Base-by-base conservation (phyloP, 2,797 vertebrate genomes). In the Oophaga sylvatica region DNA sequence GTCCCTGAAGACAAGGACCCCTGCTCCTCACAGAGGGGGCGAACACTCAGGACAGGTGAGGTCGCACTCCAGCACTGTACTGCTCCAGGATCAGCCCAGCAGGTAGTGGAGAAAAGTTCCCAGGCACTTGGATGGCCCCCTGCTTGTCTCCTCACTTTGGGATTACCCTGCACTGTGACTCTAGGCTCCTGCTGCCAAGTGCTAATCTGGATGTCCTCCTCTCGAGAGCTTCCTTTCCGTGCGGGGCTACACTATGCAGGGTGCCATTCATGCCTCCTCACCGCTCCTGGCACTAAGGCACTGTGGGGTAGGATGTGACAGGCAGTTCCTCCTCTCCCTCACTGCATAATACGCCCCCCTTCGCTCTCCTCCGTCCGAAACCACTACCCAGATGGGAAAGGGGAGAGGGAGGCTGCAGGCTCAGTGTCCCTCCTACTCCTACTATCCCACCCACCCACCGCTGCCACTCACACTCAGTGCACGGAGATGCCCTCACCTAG, bases 301-400 rank as follows among this genome's bases (percentile, higher is more conserved):
- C 56, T 75, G 90, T 84, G 86, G 92, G 90, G 80, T 90, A 91
- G 79, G 90, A 91, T 90, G 89, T 92, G 92, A 91, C 92, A 93
- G 92, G 92, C 1, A 86, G 53, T 41, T 73, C 77, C 67, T 75
- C 83, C 35, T 77, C 77, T 65, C 83, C 71, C 79, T 90, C 92
- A 87, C 93, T 87, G 91, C 92, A 91, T 92, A 93, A 93, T n/a
- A n/a, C n/a, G 81, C 70, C 91, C 90, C 89, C 85, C 90, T 80
- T 57, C 76, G 84, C 88, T 89, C 90, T 62, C 82, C 90, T 87
- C 91, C 83, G 87, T 85, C 88, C 79, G 76, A 87, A 83, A 60
- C 79, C 53, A 81, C 80, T 80, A 81, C 90, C 91, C 90, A 90
- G 76, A 87, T 85, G 79, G 84, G n/a, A n/a, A n/a, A 86, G 13